Base-by-base conservation (phyloP, 2,888 invertebrate genomes). In the Margaritifera margaritifera region DNA sequence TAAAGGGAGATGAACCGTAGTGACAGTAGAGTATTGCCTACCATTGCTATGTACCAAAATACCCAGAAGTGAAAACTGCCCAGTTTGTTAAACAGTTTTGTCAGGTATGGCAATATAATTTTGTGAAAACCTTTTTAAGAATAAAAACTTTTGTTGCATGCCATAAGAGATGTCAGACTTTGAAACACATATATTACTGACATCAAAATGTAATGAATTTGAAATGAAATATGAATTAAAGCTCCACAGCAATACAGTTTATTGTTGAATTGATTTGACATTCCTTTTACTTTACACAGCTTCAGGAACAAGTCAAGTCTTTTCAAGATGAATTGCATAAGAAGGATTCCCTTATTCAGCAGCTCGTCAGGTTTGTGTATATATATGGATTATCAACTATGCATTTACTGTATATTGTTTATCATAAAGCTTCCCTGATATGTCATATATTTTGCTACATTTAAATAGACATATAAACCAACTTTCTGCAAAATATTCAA, bases 341-440 rank as follows among this genome's bases (percentile, higher is more conserved):
- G 71, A 89, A 88, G 79, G 89, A 89, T 78, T 72, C 81, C 22
- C 78, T 89, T 20, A 88, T 89, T 66, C 84, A 86, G 62, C 87
- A 89, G 66, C 69, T 89, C 60, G 82, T 86, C 53, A 86, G 85
- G 86, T 87, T 76, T 72, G 61, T 57, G 5, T 31, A 61, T 54
- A 11, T 52, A 18, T 20, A 60, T 22, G 50, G 55, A 52, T 22
- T 31, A 15, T 20, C 2, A 22, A 50, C 27, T 19, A 20, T 31
- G 42, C 42, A 19, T 4, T 20, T 11, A 25, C 22, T 8, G 6
- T 59, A 20, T 59, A 25, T 1, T 22, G 22, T 24, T 25, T 8
- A 27, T 2, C 20, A 59, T 20, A 4, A 59, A 59, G 25, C 11
- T 59, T 59, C 25, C 2, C 0, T 2, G 1, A 20, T 59, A 59